Conservation (phyloP, 2,888 invertebrate genomes). For the Brenthis ino region DNA sequence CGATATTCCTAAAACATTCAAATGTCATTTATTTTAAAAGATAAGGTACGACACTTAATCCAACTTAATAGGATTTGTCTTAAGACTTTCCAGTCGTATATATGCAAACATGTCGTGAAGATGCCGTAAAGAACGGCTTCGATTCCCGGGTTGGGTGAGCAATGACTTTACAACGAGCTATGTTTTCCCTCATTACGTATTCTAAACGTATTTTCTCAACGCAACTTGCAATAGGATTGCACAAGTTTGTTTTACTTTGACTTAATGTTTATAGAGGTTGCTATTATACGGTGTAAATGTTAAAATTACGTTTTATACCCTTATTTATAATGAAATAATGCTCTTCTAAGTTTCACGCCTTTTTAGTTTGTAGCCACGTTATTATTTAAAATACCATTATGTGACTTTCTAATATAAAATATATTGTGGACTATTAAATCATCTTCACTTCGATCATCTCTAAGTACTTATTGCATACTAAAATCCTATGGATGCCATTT, state of each 20-base stretch:
- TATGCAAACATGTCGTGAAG: slow-evolving; percentile 24
- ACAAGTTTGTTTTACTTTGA: slow-evolving; percentile 32
- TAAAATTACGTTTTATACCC: slow-evolving; percentile 13
- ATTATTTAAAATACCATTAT: no score
- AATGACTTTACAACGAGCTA: slow-evolving; percentile 42
- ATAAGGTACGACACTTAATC: background rate
- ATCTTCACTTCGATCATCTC: no score
- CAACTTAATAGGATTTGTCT: background rate
- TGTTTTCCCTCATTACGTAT: slow-evolving; percentile 52
- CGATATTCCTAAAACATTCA: no score
- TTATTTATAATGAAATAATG: slow-evolving; percentile 19
- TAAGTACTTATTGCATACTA: no score
- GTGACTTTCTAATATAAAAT: no score
- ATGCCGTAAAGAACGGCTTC: slow-evolving; percentile 47
- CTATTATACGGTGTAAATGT: slow-evolving; percentile 22
- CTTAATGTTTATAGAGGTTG: slow-evolving; percentile 37
- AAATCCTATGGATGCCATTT: no score
- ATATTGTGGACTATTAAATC: no score
- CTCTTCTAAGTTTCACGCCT: slow-evolving; percentile 2
- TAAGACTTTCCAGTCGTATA: slow-evolving; percentile 22
- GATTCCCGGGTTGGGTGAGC: slow-evolving; percentile 46
- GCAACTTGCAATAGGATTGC: slow-evolving; percentile 36
- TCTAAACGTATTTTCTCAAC: slow-evolving; percentile 46
- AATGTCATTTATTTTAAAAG: no score
- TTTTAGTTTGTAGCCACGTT: background rate